A percentile compares a stretch with the other conserved stretches of the same genome.
phyloP scores from a whole-genome alignment of 1,140 invertebrate species.

The Saccostrea cuccullata region DNA sequence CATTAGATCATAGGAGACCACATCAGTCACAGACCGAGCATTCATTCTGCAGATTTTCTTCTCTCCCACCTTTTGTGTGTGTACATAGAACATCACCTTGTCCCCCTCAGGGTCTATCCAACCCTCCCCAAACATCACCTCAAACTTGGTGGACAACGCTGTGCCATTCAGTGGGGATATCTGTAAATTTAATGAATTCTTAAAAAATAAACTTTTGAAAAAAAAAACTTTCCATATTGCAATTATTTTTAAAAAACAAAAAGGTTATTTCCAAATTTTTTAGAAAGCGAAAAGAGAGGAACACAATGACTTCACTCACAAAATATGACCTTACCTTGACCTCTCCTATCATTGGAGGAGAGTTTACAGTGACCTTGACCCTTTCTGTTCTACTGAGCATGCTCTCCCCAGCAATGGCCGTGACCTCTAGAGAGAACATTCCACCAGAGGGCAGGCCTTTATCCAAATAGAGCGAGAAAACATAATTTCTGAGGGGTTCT shows the following conservation, averaged over 20 bases:
- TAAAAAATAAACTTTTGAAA: too few relatives aligned
- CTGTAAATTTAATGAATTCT: constrained; percentile 18
- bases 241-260: too few relatives aligned
- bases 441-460: constrained; percentile 42
- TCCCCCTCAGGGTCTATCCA: constrained; percentile 46
- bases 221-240: too few relatives aligned
- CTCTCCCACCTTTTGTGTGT: constrained; percentile 16
- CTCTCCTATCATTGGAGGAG: constrained; percentile 45
- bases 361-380: constrained; percentile 40
- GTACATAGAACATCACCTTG: constrained; percentile 24
- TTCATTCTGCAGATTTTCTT: constrained; percentile 36
- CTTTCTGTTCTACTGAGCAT: background rate
- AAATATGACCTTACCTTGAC: constrained; percentile 22
- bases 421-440: background rate
- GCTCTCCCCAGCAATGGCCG: constrained; percentile 28
- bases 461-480: constrained; percentile 23
- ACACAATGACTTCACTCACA: background rate
- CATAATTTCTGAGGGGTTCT: background rate
- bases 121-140: constrained; percentile 38
- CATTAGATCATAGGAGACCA: constrained; percentile 37
- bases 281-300: too few relatives aligned
- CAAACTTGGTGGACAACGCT: constrained; percentile 38
- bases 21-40: constrained; percentile 32
- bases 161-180: constrained; percentile 46
- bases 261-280: too few relatives aligned